Evolutionary conservation across 2,113 vertebrate genomes (phyloP), one percentile per base, ranked within the genome.

Genomic region (Cepphus grylle): DNA sequence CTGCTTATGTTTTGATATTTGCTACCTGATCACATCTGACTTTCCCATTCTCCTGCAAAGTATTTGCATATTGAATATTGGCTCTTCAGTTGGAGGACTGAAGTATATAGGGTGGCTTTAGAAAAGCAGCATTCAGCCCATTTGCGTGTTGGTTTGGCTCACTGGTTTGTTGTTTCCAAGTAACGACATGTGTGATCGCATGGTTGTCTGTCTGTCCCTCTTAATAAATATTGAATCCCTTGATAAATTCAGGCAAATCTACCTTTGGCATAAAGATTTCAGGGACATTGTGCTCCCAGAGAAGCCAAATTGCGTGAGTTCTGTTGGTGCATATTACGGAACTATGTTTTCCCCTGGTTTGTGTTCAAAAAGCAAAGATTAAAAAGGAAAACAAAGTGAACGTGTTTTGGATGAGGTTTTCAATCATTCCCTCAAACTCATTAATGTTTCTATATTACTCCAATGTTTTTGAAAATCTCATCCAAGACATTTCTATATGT

Each of bases 151-250:
- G 17, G 47, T 32, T 42, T 73, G 45, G 13, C 19, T 49, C 13
- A 13, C 1, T 58, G 34, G 4, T 86, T 89, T 58, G 7, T 36
- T 70, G 30, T 84, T 86, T 83, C 40, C 61, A 67, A 36, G 26
- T 18, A 27, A 27, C 20, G 6, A 81, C 18, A 61, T 78, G 59
- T 0, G 15, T 26, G 36, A 47, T 62, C 1, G 0, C 15, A 15
- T 23, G 22, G 20, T 38, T 91, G 12, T 72, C 43, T 83, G 16
- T 70, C 34, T 81, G 21, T 62, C 21, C 18, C 27, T 77, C 50
- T 19, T 32, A 81, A 79, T 32, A 91, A 87, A 62, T 63, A 63
- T 4, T 67, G 25, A 65, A 67, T 71, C 30, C 38, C 32, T 87
- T 47, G 32, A 71, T 32, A 19, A 67, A 42, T n/a, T 86, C 42